A percentile compares a stretch with the other conserved stretches of the same genome.
These are phyloP conservation scores for Abramis brama DNA, from an alignment of 2,113 vertebrate genomes.

Conservation along the genomic window DNA sequence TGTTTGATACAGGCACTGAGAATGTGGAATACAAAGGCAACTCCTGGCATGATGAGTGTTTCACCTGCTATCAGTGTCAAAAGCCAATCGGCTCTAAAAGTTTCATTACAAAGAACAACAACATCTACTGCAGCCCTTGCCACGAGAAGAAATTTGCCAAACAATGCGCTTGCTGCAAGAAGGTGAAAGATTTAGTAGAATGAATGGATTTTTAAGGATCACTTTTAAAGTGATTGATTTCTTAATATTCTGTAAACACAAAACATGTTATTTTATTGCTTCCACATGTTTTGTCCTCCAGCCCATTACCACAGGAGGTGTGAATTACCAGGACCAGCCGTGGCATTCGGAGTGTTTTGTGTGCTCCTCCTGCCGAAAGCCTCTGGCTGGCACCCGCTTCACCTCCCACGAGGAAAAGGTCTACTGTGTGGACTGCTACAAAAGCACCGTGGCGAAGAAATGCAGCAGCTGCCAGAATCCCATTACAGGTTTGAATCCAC, in stretches of 20 bases:
- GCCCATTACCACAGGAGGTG: constrained; percentile 93
- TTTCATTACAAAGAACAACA: constrained; percentile 90
- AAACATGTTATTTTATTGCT: constrained; percentile 11
- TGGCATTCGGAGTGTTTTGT: constrained; percentile 95
- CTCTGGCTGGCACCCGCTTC: constrained; percentile 88
- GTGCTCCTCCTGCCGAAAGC: constrained; percentile 89
- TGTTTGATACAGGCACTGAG: constrained; percentile 79
- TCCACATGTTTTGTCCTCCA: constrained; percentile 58
- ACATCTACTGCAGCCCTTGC: constrained; percentile 90
- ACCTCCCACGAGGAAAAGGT: constrained; percentile 89
- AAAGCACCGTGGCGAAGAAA: constrained; percentile 92
- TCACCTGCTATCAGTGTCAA: constrained; percentile 91
- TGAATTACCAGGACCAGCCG: constrained; percentile 95
- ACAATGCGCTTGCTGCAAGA: constrained; percentile 90
- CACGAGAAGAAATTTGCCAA: constrained; percentile 93
- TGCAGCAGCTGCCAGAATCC: constrained; percentile 91
- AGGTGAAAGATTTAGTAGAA: constrained; percentile 70
- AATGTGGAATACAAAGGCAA: constrained; percentile 95
- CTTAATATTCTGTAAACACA: neutral
- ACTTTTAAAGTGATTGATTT: neutral
- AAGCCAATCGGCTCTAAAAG: constrained; percentile 88
- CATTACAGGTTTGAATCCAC: constrained; percentile 84
- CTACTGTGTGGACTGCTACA: constrained; percentile 97
- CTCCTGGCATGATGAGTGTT: constrained; percentile 94
- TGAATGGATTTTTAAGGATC: neutral